Conservation (phyloP, 2,888 invertebrate species). For the Scaptomyza reducta region DNA sequence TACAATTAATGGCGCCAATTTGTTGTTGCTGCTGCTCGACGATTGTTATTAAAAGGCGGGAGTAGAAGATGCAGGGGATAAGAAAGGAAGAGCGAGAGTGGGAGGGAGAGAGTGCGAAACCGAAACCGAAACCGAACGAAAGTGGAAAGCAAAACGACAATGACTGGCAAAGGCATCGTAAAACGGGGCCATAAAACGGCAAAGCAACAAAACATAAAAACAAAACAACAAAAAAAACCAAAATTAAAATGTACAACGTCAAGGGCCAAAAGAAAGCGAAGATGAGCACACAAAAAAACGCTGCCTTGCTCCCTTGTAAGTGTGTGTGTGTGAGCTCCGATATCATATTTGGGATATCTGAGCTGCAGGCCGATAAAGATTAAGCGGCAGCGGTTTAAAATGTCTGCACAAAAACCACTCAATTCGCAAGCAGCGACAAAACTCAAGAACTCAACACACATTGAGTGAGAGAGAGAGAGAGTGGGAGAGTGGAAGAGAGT, state of each 20-base stretch:
- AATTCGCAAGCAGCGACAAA: too few species aligned
- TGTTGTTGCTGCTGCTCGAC: constrained; percentile 50
- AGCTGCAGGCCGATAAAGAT: constrained; percentile 27
- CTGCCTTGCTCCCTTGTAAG: constrained; percentile 27
- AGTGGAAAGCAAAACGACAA: constrained; percentile 54
- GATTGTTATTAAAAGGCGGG: constrained; percentile 24
- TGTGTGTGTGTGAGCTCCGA: constrained; percentile 10
- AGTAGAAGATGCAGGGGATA: not conserved
- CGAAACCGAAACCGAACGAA: constrained; percentile 17
- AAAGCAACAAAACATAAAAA: constrained; percentile 17
- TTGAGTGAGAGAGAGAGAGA: not conserved
- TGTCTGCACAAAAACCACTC: constrained; percentile 62
- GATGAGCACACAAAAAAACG: constrained; percentile 31
- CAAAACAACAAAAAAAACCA: constrained; percentile 12
- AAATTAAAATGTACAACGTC: not conserved
- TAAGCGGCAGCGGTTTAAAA: constrained; percentile 21
- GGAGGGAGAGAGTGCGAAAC: constrained; percentile 16
- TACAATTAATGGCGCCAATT: constrained; percentile 78
- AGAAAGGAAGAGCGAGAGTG: constrained; percentile 10
- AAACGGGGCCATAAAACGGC: constrained; percentile 61
- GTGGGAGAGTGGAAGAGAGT: not conserved
- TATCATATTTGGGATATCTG: constrained; percentile 31
- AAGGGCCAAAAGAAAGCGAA: constrained; percentile 25
- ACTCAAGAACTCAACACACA: constrained; percentile 1
- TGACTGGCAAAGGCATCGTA: constrained; percentile 58